Conservation (phyloP, 2,797 vertebrate genomes). For the Acestrorhynchus altus region DNA sequence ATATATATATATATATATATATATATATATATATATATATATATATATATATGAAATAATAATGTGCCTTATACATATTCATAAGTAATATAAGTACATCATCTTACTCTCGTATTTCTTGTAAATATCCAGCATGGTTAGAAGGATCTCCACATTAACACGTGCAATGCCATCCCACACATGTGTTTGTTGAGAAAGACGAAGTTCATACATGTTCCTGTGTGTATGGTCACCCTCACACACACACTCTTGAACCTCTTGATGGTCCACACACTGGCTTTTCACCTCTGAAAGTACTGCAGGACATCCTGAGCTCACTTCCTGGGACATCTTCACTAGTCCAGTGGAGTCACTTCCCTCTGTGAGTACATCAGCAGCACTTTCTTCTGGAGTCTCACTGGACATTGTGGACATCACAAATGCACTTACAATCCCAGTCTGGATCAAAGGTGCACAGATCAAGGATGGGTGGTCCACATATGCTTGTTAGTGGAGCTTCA, state of each 20-base stretch:
- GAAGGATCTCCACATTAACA: conserved; percentile 62
- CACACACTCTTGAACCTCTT: conserved; percentile 5
- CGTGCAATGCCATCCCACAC: conserved; percentile 64
- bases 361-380: not conserved
- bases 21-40: no score
- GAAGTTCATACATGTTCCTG: conserved; percentile 48
- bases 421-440: not conserved
- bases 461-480: not conserved
- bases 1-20: no score
- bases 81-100: not conserved
- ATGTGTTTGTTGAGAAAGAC: conserved; percentile 52
- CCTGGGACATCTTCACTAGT: not conserved
- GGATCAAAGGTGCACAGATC: not conserved
- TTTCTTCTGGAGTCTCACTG: not conserved
- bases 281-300: not conserved
- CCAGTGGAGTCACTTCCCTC: not conserved
- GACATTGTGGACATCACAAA: not conserved
- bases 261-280: not conserved
- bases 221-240: conserved; percentile 16
- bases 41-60: no score
- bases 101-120: conserved; percentile 59
- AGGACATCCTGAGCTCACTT: not conserved
- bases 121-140: conserved; percentile 65
- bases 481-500: not conserved
- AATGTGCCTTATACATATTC: no score